Conservation (phyloP, 2,888 invertebrate genomes). For the Malachius bipustulatus region DNA sequence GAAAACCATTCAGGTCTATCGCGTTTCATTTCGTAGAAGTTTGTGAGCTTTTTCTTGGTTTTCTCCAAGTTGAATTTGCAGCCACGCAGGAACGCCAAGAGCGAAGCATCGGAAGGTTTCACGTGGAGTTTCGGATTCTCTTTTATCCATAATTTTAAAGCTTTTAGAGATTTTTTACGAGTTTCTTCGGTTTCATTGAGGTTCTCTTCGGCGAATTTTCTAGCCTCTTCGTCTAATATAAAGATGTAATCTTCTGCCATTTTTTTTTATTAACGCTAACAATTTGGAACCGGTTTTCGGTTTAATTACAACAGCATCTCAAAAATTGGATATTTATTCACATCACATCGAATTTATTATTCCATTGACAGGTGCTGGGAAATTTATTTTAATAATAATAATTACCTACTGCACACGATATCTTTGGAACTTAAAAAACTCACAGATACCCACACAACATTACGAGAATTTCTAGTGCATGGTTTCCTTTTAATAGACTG, state of each 20-base stretch:
- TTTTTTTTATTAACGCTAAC: too few species aligned
- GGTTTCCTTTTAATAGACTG: too few species aligned
- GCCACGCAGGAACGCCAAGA: slow-evolving; percentile 46
- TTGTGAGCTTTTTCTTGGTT: slow-evolving; percentile 44
- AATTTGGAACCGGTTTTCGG: too few species aligned
- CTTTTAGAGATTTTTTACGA: slow-evolving; percentile 24
- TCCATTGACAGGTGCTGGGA: too few species aligned
- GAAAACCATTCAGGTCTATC: slow-evolving; percentile 49
- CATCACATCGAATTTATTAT: too few species aligned
- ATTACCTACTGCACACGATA: too few species aligned
- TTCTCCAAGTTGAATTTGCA: slow-evolving; percentile 49
- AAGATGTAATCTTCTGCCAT: slow-evolving; percentile 3
- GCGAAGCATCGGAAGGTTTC: slow-evolving; percentile 38
- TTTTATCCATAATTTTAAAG: slow-evolving; percentile 37
- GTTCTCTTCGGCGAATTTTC: slow-evolving; percentile 23
- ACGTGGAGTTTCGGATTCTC: slow-evolving; percentile 36
- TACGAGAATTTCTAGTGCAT: too few species aligned
- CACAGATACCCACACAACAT: too few species aligned
- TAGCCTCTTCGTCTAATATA: slow-evolving; percentile 21
- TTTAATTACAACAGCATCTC: too few species aligned
- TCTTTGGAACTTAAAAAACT: too few species aligned
- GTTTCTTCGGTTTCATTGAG: slow-evolving; percentile 30
- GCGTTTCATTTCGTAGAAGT: slow-evolving; percentile 45
- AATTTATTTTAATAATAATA: too few species aligned
- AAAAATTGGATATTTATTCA: too few species aligned